A percentile compares a stretch with the other conserved stretches of the same genome.
phyloP scores from a whole-genome alignment of 2,797 vertebrate species.

The Holocentrus rufus region DNA sequence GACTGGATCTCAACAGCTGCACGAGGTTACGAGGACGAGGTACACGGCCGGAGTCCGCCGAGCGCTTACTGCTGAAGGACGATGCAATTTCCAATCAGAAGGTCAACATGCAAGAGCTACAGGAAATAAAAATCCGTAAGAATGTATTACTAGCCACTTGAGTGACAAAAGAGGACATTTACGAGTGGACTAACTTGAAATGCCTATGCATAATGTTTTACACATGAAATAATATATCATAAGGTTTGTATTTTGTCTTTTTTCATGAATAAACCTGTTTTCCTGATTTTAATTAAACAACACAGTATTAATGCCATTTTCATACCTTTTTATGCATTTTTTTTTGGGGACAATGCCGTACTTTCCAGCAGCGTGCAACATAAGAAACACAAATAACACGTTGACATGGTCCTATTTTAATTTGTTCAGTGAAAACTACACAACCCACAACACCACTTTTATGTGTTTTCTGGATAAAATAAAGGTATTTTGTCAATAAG shows the following conservation, averaged over 20 bases:
- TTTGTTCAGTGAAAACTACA: conserved; percentile 47
- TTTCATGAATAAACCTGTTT: conserved; percentile 33
- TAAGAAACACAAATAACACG: conserved; percentile 20
- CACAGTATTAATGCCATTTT: conserved; percentile 64
- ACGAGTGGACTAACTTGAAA: conserved; percentile 42
- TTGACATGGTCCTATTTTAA: conserved; percentile 7
- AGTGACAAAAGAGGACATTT: background rate
- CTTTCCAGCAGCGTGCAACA: conserved; percentile 39
- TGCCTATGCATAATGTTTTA: conserved; percentile 26
- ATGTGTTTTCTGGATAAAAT: conserved; percentile 44
- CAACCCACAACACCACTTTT: conserved; percentile 6
- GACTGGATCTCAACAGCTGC: conserved; percentile 19
- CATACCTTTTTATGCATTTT: conserved; percentile 28
- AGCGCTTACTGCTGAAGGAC: conserved; percentile 33
- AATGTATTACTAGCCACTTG: conserved; percentile 42
- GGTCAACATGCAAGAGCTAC: conserved; percentile 6
- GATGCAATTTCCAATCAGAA: conserved; percentile 5
- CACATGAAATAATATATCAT: conserved; percentile 17
- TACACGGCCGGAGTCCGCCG: conserved; percentile 7
- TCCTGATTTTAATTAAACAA: conserved; percentile 54
- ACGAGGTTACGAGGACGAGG: conserved; percentile 8
- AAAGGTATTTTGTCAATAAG: conserved; percentile 67
- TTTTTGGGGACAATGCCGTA: background rate
- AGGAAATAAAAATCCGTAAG: conserved; percentile 11
- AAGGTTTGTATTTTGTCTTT: conserved; percentile 39